These are phyloP conservation scores for Trichomycterus rosablanca DNA, from an alignment of 2,113 vertebrate genomes.

Conservation along the genomic window DNA sequence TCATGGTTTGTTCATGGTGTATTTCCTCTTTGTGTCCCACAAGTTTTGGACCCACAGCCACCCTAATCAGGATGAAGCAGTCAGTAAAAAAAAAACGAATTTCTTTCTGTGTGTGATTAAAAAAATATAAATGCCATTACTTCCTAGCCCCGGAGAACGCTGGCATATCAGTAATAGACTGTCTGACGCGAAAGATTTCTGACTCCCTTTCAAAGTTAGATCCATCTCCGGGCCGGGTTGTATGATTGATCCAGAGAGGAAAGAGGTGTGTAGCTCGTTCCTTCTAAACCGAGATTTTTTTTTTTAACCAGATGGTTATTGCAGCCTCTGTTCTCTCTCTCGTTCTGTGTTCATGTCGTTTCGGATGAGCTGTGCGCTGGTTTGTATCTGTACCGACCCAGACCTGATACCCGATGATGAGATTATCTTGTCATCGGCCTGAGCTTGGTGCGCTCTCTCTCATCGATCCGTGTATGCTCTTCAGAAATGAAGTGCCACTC, in stretches of 20 bases:
- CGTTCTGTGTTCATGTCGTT: conserved; percentile 51
- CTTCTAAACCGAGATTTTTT: too few relatives aligned
- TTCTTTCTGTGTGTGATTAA: too few relatives aligned
- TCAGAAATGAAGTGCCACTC: conserved; percentile 65
- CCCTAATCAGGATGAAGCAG: too few relatives aligned
- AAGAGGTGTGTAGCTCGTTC: conserved; percentile 15
- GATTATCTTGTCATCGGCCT: conserved; percentile 69
- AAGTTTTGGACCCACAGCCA: too few relatives aligned
- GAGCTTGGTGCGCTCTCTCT: conserved; percentile 57
- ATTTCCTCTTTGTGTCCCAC: too few relatives aligned
- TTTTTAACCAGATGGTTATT: conserved; percentile 22
- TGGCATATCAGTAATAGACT: too few relatives aligned
- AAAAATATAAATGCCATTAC: too few relatives aligned
- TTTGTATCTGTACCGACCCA: conserved; percentile 62
- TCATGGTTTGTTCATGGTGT: too few relatives aligned
- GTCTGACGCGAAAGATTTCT: too few relatives aligned
- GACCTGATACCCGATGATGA: conserved; percentile 69
- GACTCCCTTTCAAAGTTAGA: conserved; percentile 32
- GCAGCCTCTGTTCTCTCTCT: conserved; percentile 15
- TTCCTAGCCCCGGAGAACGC: too few relatives aligned
- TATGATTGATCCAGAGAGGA: conserved; percentile 32
- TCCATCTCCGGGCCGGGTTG: conserved; percentile 30
- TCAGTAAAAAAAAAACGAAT: too few relatives aligned
- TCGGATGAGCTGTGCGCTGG: conserved; percentile 60
- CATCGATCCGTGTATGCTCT: conserved; percentile 60